phyloP scores from a whole-genome alignment of 2,888 invertebrate genomes.

The Eledona agricola region DNA sequence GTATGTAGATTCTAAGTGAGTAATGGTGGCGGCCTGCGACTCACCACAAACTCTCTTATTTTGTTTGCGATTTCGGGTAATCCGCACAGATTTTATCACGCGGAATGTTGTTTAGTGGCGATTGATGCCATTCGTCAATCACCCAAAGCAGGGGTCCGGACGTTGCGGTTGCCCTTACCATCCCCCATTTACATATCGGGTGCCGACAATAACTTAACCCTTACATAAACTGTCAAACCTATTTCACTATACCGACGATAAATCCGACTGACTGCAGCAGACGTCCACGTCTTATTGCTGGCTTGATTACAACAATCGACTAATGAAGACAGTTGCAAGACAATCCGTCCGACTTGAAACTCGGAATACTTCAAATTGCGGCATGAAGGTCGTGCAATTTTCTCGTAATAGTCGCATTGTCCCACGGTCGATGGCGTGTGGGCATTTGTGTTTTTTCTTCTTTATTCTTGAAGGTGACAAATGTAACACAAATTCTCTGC shows the following conservation, averaged over 20 bases:
- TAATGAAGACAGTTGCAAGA: neutral
- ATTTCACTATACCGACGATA: constrained; percentile 38
- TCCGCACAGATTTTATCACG: constrained; percentile 10
- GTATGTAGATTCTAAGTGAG: constrained; percentile 61
- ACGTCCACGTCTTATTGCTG: constrained; percentile 2
- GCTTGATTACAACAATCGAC: constrained; percentile 1
- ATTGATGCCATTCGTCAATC: constrained; percentile 46
- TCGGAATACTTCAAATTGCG: neutral
- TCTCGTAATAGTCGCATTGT: constrained; percentile 3
- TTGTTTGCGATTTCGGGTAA: neutral
- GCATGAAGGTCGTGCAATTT: constrained; percentile 2
- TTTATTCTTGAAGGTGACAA: no score
- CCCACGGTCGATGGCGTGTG: no score
- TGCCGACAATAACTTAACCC: constrained; percentile 47
- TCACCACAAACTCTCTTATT: constrained; percentile 1
- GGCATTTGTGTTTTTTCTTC: no score
- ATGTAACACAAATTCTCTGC: no score
- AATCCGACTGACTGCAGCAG: constrained; percentile 12
- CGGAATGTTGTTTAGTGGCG: constrained; percentile 42
- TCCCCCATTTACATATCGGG: constrained; percentile 43
- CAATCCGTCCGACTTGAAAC: no score
- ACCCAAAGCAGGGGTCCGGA: constrained; percentile 41
- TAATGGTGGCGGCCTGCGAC: constrained; percentile 51
- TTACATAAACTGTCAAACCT: constrained; percentile 48
- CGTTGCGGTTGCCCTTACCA: constrained; percentile 40